Evolutionary conservation across 2,888 invertebrate species (phyloP).

Genomic region (Noctua comes): DNA sequence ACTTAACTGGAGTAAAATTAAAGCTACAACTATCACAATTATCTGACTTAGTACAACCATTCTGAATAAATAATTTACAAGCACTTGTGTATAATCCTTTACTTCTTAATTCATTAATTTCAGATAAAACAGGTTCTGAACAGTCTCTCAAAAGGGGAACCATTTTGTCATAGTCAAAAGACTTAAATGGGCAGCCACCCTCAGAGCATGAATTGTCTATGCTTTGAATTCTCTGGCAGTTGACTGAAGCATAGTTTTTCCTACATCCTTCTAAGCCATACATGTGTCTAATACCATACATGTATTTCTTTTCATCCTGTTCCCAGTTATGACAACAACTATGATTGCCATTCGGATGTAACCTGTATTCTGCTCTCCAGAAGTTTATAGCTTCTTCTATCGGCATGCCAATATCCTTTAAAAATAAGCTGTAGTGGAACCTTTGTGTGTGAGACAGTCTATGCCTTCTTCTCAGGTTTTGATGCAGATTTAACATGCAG

Average conservation of each 20-base stretch:
- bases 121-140: conserved; percentile 69
- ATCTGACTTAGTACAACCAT: conserved; percentile 55
- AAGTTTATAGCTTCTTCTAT: conserved; percentile 91
- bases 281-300: conserved; percentile 93
- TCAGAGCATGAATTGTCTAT: conserved; percentile 88
- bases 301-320: conserved; percentile 90
- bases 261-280: conserved; percentile 93
- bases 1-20: conserved; percentile 85
- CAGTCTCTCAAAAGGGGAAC: conserved; percentile 75
- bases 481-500: conserved; percentile 92
- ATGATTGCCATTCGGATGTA: conserved; percentile 83
- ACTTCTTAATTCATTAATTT: conserved; percentile 78
- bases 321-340: conserved; percentile 92
- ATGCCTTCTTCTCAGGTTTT: conserved; percentile 88
- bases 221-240: conserved; percentile 90
- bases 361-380: conserved; percentile 92
- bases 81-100: conserved; percentile 77
- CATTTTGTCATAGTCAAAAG: conserved; percentile 88
- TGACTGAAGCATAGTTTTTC: conserved; percentile 91
- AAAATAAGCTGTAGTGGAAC: conserved; percentile 92
- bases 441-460: conserved; percentile 92
- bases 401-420: conserved; percentile 93
- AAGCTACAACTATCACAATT: conserved; percentile 75
- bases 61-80: conserved; percentile 76
- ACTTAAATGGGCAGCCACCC: conserved; percentile 92